phyloP scores from a whole-genome alignment of 2,113 vertebrate genomes.

The Chaetops frenatus region DNA sequence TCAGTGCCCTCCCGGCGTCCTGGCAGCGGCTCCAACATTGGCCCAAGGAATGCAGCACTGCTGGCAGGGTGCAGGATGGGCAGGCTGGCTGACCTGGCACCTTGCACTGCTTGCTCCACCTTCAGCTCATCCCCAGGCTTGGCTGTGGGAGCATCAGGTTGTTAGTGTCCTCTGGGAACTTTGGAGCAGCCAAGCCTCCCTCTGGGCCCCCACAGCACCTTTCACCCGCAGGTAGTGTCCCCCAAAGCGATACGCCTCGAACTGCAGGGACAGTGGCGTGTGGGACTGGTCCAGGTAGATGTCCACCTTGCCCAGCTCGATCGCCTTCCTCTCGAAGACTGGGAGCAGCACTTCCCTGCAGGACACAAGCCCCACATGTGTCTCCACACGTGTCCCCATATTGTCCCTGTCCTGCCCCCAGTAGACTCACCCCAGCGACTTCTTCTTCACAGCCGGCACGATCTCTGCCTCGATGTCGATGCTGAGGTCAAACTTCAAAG shows the following conservation, averaged over 20 bases:
- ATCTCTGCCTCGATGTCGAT: conserved; percentile 86
- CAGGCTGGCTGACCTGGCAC: conserved; percentile 80
- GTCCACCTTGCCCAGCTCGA: conserved; percentile 80
- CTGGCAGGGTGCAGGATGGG: conserved; percentile 77
- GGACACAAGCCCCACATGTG: rapidly evolving
- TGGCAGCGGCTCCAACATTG: conserved; percentile 63
- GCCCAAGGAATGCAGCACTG: conserved; percentile 66
- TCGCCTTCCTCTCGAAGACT: conserved; percentile 89
- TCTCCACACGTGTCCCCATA: background rate
- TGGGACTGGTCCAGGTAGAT: conserved; percentile 96
- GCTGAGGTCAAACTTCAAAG: conserved; percentile 90
- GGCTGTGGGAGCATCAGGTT: conserved; percentile 51
- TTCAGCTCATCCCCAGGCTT: conserved; percentile 86
- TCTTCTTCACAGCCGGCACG: conserved; percentile 91
- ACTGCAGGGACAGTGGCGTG: conserved; percentile 88
- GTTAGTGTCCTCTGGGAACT: background rate
- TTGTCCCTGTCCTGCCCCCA: rapidly evolving
- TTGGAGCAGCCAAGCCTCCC: background rate
- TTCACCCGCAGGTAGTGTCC: conserved; percentile 95
- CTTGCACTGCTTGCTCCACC: conserved; percentile 84
- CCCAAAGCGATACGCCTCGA: conserved; percentile 90
- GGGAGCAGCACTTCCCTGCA: conserved; percentile 88
- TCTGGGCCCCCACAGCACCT: conserved; percentile 60
- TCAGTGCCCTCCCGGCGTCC: conserved; percentile 74
- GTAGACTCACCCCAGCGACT: conserved; percentile 81